Conservation (phyloP, 1,140 invertebrate species). For the Oncopeltus fasciatus region DNA sequence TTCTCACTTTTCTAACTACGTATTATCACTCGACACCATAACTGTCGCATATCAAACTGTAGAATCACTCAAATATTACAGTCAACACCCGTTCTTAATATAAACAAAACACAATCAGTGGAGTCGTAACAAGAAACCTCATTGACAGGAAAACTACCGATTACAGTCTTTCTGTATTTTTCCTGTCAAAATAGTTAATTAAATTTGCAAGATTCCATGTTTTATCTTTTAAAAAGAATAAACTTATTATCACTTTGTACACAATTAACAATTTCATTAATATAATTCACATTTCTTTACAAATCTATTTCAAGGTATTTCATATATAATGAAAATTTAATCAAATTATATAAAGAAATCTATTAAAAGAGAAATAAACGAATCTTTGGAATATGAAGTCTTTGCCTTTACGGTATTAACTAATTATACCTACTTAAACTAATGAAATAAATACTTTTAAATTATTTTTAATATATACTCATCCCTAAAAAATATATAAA, state of each 20-base stretch:
- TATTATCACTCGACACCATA: not conserved
- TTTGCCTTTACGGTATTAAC: constrained; percentile 9
- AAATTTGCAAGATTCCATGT: not conserved
- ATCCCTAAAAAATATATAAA: constrained; percentile 5
- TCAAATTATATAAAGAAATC: constrained; percentile 8
- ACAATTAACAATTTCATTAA: constrained; percentile 6
- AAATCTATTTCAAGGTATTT: constrained; percentile 5
- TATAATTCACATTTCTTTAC: constrained; percentile 1
- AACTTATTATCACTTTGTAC: constrained; percentile 4
- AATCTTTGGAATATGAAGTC: constrained; percentile 12
- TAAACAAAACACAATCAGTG: not conserved
- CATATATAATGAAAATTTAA: constrained; percentile 1
- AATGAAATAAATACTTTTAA: constrained; percentile 9
- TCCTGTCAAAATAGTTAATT: not conserved
- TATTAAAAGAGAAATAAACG: constrained; percentile 7
- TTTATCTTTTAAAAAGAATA: constrained; percentile 1
- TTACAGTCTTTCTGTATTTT: not conserved
- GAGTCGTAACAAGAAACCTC: constrained; percentile 5
- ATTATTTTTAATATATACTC: constrained; percentile 10
- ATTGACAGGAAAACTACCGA: not conserved
- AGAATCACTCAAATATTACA: not conserved
- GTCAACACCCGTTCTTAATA: not conserved
- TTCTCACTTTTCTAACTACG: not conserved
- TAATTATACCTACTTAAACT: constrained; percentile 8
- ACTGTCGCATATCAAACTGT: not conserved